These are phyloP conservation scores for Drosophila kambysellisi DNA, from an alignment of 2,888 invertebrate genomes.

Conservation along the genomic window DNA sequence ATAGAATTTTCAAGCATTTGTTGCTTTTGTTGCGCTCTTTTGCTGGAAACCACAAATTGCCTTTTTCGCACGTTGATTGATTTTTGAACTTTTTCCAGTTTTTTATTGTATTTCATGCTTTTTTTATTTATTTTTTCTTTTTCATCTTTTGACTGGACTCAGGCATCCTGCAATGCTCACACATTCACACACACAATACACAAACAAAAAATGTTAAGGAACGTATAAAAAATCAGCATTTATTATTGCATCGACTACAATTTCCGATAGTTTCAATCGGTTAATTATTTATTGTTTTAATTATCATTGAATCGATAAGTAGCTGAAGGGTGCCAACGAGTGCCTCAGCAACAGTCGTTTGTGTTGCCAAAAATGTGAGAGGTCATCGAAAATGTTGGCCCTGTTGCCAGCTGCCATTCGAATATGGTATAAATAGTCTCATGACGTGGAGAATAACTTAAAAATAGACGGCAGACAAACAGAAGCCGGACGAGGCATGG, in stretches of 20 bases:
- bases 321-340: too few relatives aligned
- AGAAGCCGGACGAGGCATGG: slow-evolving; percentile 20
- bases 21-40: slow-evolving; percentile 34
- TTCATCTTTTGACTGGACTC: slow-evolving; percentile 32
- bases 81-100: slow-evolving; percentile 69
- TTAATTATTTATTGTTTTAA: slow-evolving; percentile 72
- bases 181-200: slow-evolving; percentile 3
- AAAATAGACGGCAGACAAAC: slow-evolving; percentile 45
- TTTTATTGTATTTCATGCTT: slow-evolving; percentile 4
- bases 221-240: slow-evolving; percentile 14
- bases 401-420: slow-evolving; percentile 41
- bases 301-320: slow-evolving; percentile 54
- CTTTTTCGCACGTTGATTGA: slow-evolving; percentile 80
- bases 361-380: slow-evolving; percentile 38
- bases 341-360: slow-evolving; percentile 27
- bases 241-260: slow-evolving; percentile 17
- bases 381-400: slow-evolving; percentile 44
- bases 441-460: slow-evolving; percentile 42
- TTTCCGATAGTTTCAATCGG: slow-evolving; percentile 52
- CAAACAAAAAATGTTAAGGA: background rate
- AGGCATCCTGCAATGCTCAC: background rate
- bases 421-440: slow-evolving; percentile 32
- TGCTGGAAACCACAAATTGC: slow-evolving; percentile 70
- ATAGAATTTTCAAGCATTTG: slow-evolving; percentile 73
- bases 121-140: slow-evolving; percentile 17